Percentiles rank a stretch among this genome's conserved stretches.
Conservation (phyloP, 2,113 vertebrate species). For the Heteronetta atricapilla region DNA sequence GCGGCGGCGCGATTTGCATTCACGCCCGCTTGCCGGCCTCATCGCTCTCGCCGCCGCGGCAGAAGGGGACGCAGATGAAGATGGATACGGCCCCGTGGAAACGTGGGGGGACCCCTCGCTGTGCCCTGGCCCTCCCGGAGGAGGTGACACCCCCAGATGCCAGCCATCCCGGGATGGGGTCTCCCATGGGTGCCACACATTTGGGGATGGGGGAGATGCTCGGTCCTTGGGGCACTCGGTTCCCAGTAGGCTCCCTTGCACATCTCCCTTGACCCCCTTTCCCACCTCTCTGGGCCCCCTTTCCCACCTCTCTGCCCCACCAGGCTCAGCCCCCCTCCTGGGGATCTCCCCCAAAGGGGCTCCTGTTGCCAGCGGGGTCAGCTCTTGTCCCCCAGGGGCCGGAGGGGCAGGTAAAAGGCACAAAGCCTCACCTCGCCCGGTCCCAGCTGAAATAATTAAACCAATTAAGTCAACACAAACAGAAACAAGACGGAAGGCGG, state of each 20-base stretch:
- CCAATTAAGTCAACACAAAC: slow-evolving; percentile 30
- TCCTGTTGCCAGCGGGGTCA: too few relatives aligned
- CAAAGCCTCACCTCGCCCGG: background rate
- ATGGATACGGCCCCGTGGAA: background rate
- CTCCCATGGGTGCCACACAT: rapidly evolving
- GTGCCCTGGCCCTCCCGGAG: background rate
- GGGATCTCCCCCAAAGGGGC: too few relatives aligned
- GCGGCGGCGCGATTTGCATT: slow-evolving; percentile 47
- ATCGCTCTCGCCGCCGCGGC: slow-evolving; percentile 56
- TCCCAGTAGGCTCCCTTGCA: background rate
- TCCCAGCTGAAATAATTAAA: slow-evolving; percentile 41
- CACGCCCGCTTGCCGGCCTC: slow-evolving; percentile 28
- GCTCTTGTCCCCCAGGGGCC: background rate
- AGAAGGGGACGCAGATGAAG: slow-evolving; percentile 26
- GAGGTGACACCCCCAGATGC: background rate
- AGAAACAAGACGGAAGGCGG: background rate
- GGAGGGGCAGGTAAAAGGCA: background rate
- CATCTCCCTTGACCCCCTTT: too few relatives aligned
- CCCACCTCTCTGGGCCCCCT: too few relatives aligned
- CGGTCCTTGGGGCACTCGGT: rapidly evolving
- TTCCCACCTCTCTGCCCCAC: too few relatives aligned
- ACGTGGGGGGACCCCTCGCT: rapidly evolving
- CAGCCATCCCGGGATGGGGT: rapidly evolving
- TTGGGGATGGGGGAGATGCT: background rate
- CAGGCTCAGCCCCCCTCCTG: too few relatives aligned